Percentiles rank a stretch among this genome's conserved stretches.
Evolutionary conservation across 2,113 vertebrate species (phyloP).

Genomic region (Eretmochelys imbricata): DNA sequence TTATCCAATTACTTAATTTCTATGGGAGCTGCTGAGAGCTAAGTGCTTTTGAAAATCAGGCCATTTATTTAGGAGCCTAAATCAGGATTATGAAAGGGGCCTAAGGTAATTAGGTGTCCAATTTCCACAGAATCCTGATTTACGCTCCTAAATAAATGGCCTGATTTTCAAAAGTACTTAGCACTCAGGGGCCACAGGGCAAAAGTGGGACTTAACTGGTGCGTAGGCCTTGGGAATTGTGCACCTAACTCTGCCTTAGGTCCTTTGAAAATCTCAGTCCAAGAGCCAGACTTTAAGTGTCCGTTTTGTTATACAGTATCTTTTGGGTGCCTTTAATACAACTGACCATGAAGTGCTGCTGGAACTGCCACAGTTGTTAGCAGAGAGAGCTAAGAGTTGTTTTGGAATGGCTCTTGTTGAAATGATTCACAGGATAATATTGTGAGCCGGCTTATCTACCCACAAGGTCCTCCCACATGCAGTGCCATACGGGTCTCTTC

Average conservation of each 20-base stretch:
- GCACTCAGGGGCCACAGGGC: background rate
- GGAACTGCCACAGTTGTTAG: background rate
- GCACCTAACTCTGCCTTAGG: background rate
- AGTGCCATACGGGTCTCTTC: background rate
- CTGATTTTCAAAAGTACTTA: too few species aligned
- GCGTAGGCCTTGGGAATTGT: background rate
- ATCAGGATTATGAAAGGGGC: background rate
- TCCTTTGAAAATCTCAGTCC: background rate
- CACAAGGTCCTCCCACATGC: background rate
- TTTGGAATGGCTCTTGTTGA: background rate
- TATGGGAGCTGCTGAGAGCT: background rate
- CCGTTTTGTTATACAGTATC: background rate
- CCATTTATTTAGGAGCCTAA: background rate
- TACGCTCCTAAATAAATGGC: too few species aligned
- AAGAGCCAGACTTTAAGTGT: background rate
- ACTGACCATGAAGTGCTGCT: background rate
- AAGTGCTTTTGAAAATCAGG: background rate
- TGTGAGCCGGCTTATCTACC: background rate
- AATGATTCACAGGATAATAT: background rate
- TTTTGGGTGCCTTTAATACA: background rate
- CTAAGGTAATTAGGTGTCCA: background rate
- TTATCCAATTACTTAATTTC: background rate
- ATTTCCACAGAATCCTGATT: background rate
- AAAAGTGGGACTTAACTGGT: background rate
- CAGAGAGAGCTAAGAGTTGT: background rate